Conservation (phyloP, 2,888 invertebrate genomes). For the Incurvaria masculella region DNA sequence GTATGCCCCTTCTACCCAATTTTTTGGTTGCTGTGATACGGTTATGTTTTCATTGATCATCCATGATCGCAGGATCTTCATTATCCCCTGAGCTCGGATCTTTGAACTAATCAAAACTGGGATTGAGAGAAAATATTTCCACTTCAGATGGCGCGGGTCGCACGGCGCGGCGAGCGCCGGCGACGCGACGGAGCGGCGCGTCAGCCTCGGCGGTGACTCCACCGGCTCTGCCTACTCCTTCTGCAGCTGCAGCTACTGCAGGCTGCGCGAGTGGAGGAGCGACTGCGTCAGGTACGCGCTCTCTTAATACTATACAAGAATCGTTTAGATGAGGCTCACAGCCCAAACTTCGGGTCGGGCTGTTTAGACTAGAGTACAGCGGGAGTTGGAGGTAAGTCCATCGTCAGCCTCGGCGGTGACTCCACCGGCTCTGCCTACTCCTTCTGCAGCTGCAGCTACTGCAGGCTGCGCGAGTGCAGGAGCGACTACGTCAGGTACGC, state of each 20-base stretch:
- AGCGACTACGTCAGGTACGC: constrained; percentile 43
- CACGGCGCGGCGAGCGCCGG: constrained; percentile 41
- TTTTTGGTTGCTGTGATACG: no score
- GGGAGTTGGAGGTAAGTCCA: no score
- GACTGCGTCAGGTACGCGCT: constrained; percentile 39
- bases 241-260: constrained; percentile 62
- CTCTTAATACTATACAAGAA: neutral
- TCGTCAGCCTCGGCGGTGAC: constrained; percentile 36
- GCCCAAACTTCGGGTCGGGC: no score
- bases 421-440: constrained; percentile 58
- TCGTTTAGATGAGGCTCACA: neutral
- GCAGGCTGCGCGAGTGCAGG: constrained; percentile 49
- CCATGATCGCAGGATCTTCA: no score
- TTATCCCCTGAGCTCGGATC: no score
- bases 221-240: constrained; percentile 58
- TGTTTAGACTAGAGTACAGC: neutral
- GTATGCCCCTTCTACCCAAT: no score
- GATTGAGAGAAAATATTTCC: no score
- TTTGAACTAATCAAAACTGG: no score
- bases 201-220: constrained; percentile 41
- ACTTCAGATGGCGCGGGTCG: constrained; percentile 49
- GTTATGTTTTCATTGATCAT: no score
- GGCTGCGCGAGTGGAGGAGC: constrained; percentile 45
- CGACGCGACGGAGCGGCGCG: constrained; percentile 29
- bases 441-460: constrained; percentile 60